Evolutionary conservation across 2,888 invertebrate species (phyloP).

Genomic region (Lepidochrysops patricia): DNA sequence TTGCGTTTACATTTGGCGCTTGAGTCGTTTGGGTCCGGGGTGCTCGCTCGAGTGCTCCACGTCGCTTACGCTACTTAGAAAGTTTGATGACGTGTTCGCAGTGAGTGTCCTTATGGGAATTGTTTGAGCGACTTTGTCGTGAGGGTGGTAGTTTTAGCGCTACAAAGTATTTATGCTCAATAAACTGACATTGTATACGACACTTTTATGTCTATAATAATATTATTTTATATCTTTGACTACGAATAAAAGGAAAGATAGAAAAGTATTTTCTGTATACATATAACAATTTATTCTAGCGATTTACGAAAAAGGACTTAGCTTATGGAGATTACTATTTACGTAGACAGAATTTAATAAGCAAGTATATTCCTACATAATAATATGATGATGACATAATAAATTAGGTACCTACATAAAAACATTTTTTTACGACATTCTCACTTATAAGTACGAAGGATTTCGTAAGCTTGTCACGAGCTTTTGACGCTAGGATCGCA

Average conservation of each 20-base stretch:
- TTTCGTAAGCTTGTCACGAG: too few relatives aligned
- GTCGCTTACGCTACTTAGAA: conserved; percentile 67
- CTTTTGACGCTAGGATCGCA: too few relatives aligned
- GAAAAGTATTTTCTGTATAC: background rate
- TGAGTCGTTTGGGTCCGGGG: conserved; percentile 40
- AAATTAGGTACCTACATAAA: background rate
- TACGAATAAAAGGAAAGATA: background rate
- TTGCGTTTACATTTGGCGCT: conserved; percentile 43
- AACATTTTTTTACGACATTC: too few relatives aligned
- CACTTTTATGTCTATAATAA: background rate
- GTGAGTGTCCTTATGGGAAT: conserved; percentile 58
- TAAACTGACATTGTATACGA: conserved; percentile 5
- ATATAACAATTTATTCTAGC: background rate
- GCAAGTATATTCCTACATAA: too few relatives aligned
- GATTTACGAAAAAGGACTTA: background rate
- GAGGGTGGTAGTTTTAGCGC: conserved; percentile 12
- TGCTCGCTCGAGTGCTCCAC: conserved; percentile 55
- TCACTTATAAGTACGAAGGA: too few relatives aligned
- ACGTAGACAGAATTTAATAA: too few relatives aligned
- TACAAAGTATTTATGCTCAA: background rate
- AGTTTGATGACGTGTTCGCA: conserved; percentile 58
- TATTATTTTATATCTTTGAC: background rate
- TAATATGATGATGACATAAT: too few relatives aligned
- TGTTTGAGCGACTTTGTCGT: conserved; percentile 44
- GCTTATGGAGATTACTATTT: too few relatives aligned